Percentiles rank a stretch among this genome's conserved stretches.
These are phyloP conservation scores for Apus apus DNA, from an alignment of 2,113 vertebrate species.

Conservation along the genomic window DNA sequence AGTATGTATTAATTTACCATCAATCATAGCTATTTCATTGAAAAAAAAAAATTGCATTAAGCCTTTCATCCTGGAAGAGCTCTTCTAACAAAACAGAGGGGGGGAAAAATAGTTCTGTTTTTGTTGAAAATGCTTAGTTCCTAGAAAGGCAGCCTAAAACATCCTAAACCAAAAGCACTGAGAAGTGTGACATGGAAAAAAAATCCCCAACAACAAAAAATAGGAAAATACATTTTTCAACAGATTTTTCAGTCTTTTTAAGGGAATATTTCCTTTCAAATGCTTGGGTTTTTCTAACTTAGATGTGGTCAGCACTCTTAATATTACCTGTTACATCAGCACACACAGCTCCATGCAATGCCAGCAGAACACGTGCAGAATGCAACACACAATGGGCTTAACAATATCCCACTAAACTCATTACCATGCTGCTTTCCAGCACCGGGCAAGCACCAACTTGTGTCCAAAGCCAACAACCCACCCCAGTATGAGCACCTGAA, in stretches of 20 bases:
- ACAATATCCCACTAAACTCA: not conserved
- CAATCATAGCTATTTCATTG: not conserved
- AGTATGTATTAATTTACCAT: not conserved
- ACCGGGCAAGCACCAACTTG: not conserved
- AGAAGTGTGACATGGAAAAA: not conserved
- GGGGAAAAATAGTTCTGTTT: not conserved
- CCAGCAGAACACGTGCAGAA: not conserved
- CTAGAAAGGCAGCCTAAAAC: not conserved
- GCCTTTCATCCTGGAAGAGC: not conserved
- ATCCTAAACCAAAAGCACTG: not conserved
- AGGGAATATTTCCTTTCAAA: accelerated
- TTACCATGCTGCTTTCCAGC: not conserved
- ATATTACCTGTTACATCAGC: not conserved
- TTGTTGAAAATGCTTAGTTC: not conserved
- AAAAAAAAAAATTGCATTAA: not conserved
- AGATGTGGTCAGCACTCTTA: not conserved
- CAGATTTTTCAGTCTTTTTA: not conserved
- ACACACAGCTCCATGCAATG: not conserved
- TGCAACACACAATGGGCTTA: not conserved
- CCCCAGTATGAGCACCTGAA: not conserved
- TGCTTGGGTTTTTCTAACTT: not conserved
- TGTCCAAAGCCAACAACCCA: not conserved
- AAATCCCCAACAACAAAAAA: not conserved
- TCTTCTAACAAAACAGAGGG: not conserved
- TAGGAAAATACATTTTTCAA: not conserved